These are phyloP conservation scores for Drosophila neocordata DNA, from an alignment of 1,140 invertebrate species.

Conservation along the genomic window DNA sequence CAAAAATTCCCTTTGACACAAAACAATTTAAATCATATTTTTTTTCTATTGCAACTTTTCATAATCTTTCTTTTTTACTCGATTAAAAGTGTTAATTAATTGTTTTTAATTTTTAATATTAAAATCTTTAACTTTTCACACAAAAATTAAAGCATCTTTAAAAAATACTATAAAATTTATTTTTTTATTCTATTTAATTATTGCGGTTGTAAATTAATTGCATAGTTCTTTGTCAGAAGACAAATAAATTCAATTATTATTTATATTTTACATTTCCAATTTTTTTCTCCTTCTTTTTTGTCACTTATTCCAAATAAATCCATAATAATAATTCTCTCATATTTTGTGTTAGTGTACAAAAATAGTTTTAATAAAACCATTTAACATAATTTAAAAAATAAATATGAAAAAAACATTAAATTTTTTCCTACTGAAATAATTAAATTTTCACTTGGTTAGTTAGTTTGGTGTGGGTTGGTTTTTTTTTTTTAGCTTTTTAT, in stretches of 20 bases:
- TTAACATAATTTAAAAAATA: too few species aligned
- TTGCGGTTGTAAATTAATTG: neutral
- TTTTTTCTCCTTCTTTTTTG: neutral
- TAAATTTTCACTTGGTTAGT: constrained; percentile 16
- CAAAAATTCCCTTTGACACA: too few species aligned
- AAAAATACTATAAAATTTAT: too few species aligned
- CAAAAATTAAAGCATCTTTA: too few species aligned
- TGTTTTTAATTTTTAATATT: too few species aligned
- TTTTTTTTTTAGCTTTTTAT: constrained; percentile 12
- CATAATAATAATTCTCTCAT: neutral
- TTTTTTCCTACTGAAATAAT: neutral
- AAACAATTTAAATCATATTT: too few species aligned
- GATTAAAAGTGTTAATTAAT: too few species aligned
- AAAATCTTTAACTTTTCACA: too few species aligned
- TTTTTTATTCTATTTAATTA: neutral
- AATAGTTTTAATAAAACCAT: neutral
- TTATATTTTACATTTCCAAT: neutral
- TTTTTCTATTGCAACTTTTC: too few species aligned
- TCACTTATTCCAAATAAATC: neutral
- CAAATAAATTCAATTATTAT: neutral
- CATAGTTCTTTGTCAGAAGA: neutral
- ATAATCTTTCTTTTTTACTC: too few species aligned
- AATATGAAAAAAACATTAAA: too few species aligned
- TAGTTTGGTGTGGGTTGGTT: neutral
- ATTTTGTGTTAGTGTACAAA: neutral